A percentile compares a stretch with the other conserved stretches of the same genome.
Conservation (phyloP, 2,113 vertebrate genomes). For the Eulacestoma nigropectus region DNA sequence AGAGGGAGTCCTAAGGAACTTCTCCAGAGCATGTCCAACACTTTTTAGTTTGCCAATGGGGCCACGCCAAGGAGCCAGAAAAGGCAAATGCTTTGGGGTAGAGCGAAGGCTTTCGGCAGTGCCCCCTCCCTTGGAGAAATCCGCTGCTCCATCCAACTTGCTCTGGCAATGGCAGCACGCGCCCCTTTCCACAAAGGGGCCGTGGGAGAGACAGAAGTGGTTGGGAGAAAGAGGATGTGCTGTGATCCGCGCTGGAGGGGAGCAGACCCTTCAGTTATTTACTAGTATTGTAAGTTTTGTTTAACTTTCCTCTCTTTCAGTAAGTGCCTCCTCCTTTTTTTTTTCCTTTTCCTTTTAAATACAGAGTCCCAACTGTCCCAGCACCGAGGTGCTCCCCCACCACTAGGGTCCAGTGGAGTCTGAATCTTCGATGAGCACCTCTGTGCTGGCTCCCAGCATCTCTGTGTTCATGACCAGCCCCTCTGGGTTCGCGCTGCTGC, state of each 20-base stretch:
- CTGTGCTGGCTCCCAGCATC: conserved; percentile 78
- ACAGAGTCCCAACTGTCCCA: conserved; percentile 70
- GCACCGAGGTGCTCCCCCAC: conserved; percentile 46
- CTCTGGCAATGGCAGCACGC: conserved; percentile 59
- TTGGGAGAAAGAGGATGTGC: conserved; percentile 52
- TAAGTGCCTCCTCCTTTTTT: conserved; percentile 46
- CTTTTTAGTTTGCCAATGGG: conserved; percentile 27
- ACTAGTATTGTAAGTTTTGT: conserved; percentile 73
- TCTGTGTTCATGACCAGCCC: conserved; percentile 80
- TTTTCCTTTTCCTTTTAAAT: conserved; percentile 64
- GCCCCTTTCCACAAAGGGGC: conserved; percentile 56
- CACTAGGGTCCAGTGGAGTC: conserved; percentile 78
- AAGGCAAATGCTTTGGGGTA: conserved; percentile 55
- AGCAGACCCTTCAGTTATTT: conserved; percentile 76
- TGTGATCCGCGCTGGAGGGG: conserved; percentile 70
- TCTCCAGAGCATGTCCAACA: conserved; percentile 48
- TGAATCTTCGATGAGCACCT: conserved; percentile 82
- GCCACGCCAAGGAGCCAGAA: conserved; percentile 35
- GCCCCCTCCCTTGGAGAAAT: conserved; percentile 32
- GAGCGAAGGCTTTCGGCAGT: background rate
- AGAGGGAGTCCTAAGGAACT: conserved; percentile 70
- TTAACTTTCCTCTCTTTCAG: conserved; percentile 68
- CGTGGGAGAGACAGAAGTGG: conserved; percentile 26
- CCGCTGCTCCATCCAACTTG: conserved; percentile 16
- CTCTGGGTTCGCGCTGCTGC: conserved; percentile 62